Evolutionary conservation across 2,888 invertebrate genomes (phyloP), one percentile per base, ranked within the genome.

Genomic region (Leptopilina syphax): DNA sequence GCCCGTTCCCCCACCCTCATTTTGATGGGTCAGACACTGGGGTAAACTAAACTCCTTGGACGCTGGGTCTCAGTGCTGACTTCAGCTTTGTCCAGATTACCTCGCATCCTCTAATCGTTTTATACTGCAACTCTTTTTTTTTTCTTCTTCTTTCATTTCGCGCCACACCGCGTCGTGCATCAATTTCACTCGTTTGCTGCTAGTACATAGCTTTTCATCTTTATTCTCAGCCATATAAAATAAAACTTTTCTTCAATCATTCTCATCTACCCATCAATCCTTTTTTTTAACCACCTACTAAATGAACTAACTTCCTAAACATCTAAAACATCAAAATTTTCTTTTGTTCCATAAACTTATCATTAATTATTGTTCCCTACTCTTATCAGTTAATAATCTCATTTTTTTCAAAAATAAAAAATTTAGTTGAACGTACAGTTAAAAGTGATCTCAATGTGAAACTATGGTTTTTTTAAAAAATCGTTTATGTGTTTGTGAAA

Each of bases 61-160:
- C 44, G 44, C 27, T 44, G 76, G 79, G 77, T 82, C 81, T 83
- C 84, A 81, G 84, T 84, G 76, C 81, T 81, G 80, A 67, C 76
- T 77, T 70, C 65, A 70, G 73, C 65, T 79, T 76, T 27, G 76
- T 34, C 44, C 79, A 54, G 60, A 80, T 67, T 67, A 63, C 65
- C 41, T 77, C 77, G 70, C 18, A 50, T 63, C 4, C 65, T 44
- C 44, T 7, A 34, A 77, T 65, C 54, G 65, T 47, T 27, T 54
- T 50, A 34, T 18, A 47, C 54, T 77, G n/a, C n/a, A 66, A 65
- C 27, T 24, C 13, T 66, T 77, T 77, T 65, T 34, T 18, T 65
- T 65, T 34, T 77, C 66, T 65, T 34, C 34, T 65, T 65, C 54
- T 27, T 54, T 10, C 12, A 78, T 54, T 66, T 78, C 67, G n/a